These are phyloP conservation scores for Pinctada fucata DNA, from an alignment of 2,888 invertebrate species.

Conservation along the genomic window DNA sequence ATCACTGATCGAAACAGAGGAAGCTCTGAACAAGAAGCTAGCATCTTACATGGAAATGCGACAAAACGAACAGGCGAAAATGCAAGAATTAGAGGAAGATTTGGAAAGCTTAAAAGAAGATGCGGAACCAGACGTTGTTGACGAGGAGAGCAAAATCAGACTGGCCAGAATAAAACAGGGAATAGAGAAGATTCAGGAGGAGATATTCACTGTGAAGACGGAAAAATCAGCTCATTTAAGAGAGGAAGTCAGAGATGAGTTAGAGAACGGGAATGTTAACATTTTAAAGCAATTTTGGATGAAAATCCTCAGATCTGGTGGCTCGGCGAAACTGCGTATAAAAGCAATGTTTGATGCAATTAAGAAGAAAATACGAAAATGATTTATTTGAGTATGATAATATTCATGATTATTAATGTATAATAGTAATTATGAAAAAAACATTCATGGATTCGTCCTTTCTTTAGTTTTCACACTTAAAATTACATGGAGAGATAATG, in stretches of 20 bases:
- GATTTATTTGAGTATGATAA: too few species aligned
- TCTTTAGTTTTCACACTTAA: too few species aligned
- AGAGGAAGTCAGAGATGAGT: constrained; percentile 19
- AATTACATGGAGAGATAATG: too few species aligned
- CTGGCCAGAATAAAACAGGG: not conserved
- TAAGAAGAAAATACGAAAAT: not conserved
- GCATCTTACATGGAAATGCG: not conserved
- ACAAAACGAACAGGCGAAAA: not conserved
- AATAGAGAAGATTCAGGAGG: not conserved
- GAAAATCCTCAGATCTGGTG: constrained; percentile 14
- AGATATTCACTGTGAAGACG: not conserved
- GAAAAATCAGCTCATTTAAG: constrained; percentile 5
- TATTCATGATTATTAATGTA: too few species aligned
- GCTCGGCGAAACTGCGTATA: not conserved
- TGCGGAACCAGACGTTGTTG: constrained; percentile 1
- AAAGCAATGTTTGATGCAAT: not conserved
- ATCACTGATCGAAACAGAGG: not conserved
- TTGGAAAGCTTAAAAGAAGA: constrained; percentile 12
- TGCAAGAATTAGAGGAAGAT: constrained; percentile 9
- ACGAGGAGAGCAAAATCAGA: not conserved
- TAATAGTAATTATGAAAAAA: too few species aligned
- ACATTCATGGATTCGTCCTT: too few species aligned
- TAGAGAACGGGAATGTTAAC: constrained; percentile 15
- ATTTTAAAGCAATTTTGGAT: constrained; percentile 22
- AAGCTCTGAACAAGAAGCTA: not conserved